Evolutionary conservation across 1,140 invertebrate genomes (phyloP), one percentile per base, ranked within the genome.

Genomic region (Drosophila nebulosa): DNA sequence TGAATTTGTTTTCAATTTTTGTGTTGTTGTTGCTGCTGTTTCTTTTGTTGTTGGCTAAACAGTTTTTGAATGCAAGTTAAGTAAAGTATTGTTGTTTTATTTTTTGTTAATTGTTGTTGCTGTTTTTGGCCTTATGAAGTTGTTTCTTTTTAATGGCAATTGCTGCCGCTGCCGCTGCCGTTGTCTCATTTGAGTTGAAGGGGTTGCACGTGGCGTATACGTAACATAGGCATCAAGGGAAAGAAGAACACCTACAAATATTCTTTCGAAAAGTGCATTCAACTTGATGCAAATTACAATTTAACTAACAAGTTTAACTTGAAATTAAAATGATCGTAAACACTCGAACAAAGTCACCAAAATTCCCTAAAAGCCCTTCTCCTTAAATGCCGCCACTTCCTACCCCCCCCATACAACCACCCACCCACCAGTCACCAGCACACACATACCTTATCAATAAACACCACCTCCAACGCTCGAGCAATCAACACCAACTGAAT

Each of bases 401-500:
- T 27, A n/a, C n/a, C n/a, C n/a, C n/a, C n/a, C n/a, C n/a, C n/a
- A n/a, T n/a, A n/a, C n/a, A n/a, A n/a, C n/a, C n/a, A n/a, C n/a
- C n/a, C n/a, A n/a, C n/a, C n/a, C n/a, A n/a, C n/a, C 27, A 32
- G 1, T 10, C 30, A 9, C 9, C 30, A 12, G 4, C 30, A 32
- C 27, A 12, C 42, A 67, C 42, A 16, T 57, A 22, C 30, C 61
- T 74, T 74, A 58, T 52, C 42, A 7, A 39, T 59, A 21, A 30
- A 30, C 74, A 30, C 60, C 79, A 65, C 42, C 22, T 69, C 39
- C 39, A 51, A 42, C 67, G 68, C 46, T 35, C 22, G 67, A 76
- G 65, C 55, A 63, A 71, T 71, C 74, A 69, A 67, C 74, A 30
- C 27, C 58, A 63, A 86, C 81, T 86, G 83, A 81, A 63, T 68